Percentiles rank a stretch among this genome's conserved stretches.
These are phyloP conservation scores for Dugesia japonica DNA, from an alignment of 2,888 invertebrate genomes.

Conservation along the genomic window DNA sequence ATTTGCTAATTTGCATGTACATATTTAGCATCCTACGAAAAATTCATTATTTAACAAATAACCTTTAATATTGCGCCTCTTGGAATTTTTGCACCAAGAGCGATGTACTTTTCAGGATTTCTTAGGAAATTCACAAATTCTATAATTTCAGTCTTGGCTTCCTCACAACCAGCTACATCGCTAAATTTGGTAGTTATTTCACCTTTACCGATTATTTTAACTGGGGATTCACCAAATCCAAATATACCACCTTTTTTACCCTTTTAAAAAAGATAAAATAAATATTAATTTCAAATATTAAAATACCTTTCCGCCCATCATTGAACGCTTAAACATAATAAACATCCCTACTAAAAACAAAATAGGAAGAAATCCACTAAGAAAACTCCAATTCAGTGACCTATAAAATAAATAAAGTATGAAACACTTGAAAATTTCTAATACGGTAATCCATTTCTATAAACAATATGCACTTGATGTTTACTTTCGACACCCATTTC, in stretches of 20 bases:
- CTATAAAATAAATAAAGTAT: no score
- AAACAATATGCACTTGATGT: slow-evolving; percentile 78
- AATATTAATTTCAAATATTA: neutral
- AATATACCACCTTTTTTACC: slow-evolving; percentile 17
- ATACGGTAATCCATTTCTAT: no score
- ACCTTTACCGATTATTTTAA: slow-evolving; percentile 79
- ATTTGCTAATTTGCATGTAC: no score
- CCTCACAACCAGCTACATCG: slow-evolving; percentile 98
- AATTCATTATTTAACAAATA: no score
- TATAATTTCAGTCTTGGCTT: slow-evolving; percentile 99
- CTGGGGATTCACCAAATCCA: slow-evolving; percentile 61
- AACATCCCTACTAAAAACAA: neutral
- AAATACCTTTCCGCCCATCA: neutral
- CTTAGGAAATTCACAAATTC: slow-evolving; percentile 98
- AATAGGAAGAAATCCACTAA: no score
- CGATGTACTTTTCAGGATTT: slow-evolving; percentile 90
- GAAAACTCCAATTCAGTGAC: no score
- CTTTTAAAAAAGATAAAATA: neutral
- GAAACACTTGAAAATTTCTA: no score
- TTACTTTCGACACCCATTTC: slow-evolving; percentile 75
- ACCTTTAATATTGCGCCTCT: slow-evolving; percentile 51
- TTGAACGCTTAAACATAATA: neutral
- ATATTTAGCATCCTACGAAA: neutral
- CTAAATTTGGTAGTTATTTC: slow-evolving; percentile 81
- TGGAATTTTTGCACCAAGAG: slow-evolving; percentile 93